Evolutionary conservation across 2,888 invertebrate genomes (phyloP), one percentile per base, ranked within the genome.

Genomic region (Aplocera efformata): DNA sequence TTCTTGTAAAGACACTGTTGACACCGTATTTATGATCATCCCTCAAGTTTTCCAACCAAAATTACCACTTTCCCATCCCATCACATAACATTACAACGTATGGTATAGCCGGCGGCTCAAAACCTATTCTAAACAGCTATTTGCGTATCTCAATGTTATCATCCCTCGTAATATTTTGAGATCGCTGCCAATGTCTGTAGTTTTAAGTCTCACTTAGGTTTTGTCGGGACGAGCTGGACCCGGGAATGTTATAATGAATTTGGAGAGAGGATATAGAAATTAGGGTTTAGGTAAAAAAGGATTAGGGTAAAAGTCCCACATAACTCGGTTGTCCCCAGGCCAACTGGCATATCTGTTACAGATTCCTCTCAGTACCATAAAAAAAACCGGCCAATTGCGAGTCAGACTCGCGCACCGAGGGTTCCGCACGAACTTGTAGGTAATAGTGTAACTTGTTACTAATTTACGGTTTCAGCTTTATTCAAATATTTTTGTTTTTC

Each of bases 41-140:
- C 27, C 24, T 27, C 32, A 32, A 45, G 39, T 40, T 35, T 29
- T 10, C 36, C 32, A 26, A 45, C 40, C 45, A 21, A 36, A 33
- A 41, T 45, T 35, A 35, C 35, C 26, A 35, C 35, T 42, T 32
- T 32, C 32, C 40, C 17, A 35, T 35, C 26, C 36, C 22, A 36
- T 36, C 40, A 35, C 30, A 30, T 37, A 36, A 36, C 45, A 40
- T 45, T 33, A 40, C 35, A 34, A 60, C 60, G 59, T 45, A 45
- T 45, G 32, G 44, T 40, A 44, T 62, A 59, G 60, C 68, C 63
- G 43, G 56, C 57, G 68, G 73, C 69, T 71, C 63, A 61, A 73
- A 75, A 79, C 72, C 74, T 55, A 75, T 83, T 78, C 69, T 63
- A 75, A 81, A 79, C 80, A 75, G 67, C 73, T 70, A 77, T 79